Evolutionary conservation across 2,888 invertebrate species (phyloP), one percentile per base, ranked within the genome.

Genomic region (Adelognathus sp.): DNA sequence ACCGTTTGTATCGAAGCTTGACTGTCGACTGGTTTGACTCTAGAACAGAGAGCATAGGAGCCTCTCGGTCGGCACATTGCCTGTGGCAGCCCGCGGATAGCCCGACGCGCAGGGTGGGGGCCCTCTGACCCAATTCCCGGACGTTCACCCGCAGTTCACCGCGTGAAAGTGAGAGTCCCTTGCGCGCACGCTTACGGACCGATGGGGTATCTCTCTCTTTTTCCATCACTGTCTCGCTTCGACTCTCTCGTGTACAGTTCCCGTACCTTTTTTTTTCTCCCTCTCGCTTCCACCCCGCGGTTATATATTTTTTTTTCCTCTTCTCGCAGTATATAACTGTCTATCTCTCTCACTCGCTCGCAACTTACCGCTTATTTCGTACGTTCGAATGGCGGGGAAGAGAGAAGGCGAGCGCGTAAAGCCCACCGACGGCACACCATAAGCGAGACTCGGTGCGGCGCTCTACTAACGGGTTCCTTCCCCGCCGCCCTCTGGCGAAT

Each of bases 71-170:
- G 93, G 92, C 93, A 93, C 92, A 92, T 94, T 94, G 93, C 93
- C 93, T 88, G 85, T 88, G 90, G 88, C 87, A 84, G 93, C 91
- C 92, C 91, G 90, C 92, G 92, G n/a, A 91, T 67, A 52, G 67
- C 69, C n/a, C 69, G 76, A 67, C n/a, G n/a, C n/a, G n/a, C 92
- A 92, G 93, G 93, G 88, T 89, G 93, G 93, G 93, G 94, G 90
- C 94, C 93, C 94, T 94, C 93, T 95, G 95, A 95, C 95, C 95
- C 94, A 95, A 93, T 95, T 95, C 93, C 93, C 94, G 95, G 95
- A 94, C 95, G 94, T 95, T 95, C 94, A 94, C 94, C 91, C 94
- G 90, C 93, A 93, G 93, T 93, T 93, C 93, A 92, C 92, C 91
- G 92, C 92, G 93, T 93, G 93, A 93, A 93, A 93, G 93, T 93